These are phyloP conservation scores for Microplitis deprimator DNA, from an alignment of 2,888 invertebrate genomes.

Conservation along the genomic window DNA sequence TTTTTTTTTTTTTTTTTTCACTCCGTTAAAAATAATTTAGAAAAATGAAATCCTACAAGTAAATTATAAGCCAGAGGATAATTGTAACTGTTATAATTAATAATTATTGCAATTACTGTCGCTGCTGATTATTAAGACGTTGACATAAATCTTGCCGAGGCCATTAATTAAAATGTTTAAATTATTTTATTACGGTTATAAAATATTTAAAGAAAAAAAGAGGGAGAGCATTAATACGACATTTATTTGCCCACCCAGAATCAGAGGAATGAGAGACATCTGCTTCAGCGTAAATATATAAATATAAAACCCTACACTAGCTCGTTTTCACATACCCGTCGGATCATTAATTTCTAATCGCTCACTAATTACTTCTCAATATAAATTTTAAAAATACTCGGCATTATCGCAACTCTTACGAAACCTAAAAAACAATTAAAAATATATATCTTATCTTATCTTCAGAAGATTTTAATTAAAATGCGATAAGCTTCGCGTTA, in stretches of 20 bases:
- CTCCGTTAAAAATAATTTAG: background rate
- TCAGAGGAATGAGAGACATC: constrained; percentile 42
- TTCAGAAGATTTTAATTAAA: background rate
- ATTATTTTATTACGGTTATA: background rate
- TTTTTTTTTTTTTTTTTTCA: constrained; percentile 51
- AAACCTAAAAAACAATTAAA: background rate
- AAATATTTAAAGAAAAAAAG: constrained; percentile 7
- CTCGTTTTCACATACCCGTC: constrained; percentile 21
- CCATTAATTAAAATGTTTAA: background rate
- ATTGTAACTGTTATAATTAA: background rate
- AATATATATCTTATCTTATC: background rate
- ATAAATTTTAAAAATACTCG: constrained; percentile 22
- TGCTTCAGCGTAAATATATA: constrained; percentile 33
- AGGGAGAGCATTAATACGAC: constrained; percentile 34
- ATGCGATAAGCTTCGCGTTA: background rate
- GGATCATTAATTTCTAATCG: constrained; percentile 46
- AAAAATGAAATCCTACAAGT: no score
- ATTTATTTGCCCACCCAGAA: constrained; percentile 48
- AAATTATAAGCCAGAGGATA: background rate
- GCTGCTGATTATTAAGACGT: background rate
- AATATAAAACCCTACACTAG: constrained; percentile 4
- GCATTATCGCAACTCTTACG: background rate
- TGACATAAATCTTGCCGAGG: background rate
- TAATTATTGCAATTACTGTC: background rate
- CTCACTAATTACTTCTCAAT: constrained; percentile 46